phyloP scores from a whole-genome alignment of 2,888 invertebrate species.

The Ecdyonurus torrentis region DNA sequence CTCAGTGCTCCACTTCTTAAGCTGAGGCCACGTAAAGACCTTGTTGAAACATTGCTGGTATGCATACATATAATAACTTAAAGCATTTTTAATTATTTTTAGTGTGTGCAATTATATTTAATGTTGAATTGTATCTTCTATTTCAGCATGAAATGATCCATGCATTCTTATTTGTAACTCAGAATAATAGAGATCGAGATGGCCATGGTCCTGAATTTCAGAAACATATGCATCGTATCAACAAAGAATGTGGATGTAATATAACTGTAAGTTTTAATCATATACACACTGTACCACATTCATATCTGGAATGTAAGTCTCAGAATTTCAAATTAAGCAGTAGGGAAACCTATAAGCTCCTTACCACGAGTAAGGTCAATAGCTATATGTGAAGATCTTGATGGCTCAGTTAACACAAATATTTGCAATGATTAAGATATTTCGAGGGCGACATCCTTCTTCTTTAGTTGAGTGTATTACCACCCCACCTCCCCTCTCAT shows the following conservation, averaged over 20 bases:
- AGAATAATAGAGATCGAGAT: constrained; percentile 69
- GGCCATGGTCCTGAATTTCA: constrained; percentile 93
- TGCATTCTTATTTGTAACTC: constrained; percentile 82
- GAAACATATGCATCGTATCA: constrained; percentile 85
- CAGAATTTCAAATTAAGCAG: too few species aligned
- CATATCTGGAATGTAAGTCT: too few species aligned
- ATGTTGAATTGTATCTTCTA: constrained; percentile 1
- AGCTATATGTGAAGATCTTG: too few species aligned
- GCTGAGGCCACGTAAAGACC: constrained; percentile 80
- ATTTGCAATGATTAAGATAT: too few species aligned
- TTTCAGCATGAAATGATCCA: constrained; percentile 97
- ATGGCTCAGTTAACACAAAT: too few species aligned
- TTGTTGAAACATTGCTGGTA: constrained; percentile 89
- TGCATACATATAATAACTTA: constrained; percentile 12
- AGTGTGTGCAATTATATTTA: not conserved
- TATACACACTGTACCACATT: too few species aligned
- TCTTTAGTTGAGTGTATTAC: too few species aligned
- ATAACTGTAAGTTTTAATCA: constrained; percentile 59
- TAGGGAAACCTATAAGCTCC: too few species aligned
- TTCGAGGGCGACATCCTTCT: too few species aligned
- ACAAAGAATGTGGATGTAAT: constrained; percentile 65
- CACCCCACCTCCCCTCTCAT: too few species aligned
- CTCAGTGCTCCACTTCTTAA: constrained; percentile 85
- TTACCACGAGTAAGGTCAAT: too few species aligned
- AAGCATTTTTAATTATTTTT: not conserved